Percentiles rank a stretch among this genome's conserved stretches.
These are phyloP conservation scores for Helicoverpa zea DNA, from an alignment of 1,140 invertebrate species.

Conservation along the genomic window DNA sequence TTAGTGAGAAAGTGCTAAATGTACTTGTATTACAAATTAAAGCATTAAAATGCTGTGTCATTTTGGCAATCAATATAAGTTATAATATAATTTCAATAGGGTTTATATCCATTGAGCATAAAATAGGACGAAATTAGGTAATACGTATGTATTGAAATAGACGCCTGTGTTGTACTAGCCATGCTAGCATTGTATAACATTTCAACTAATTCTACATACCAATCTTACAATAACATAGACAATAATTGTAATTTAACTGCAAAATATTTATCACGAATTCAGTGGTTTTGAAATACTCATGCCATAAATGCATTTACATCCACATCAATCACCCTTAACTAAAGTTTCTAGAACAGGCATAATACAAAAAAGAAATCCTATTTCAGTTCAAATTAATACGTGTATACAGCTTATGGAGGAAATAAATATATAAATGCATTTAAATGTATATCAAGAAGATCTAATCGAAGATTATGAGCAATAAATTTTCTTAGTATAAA, in stretches of 20 bases:
- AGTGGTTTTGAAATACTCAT: not conserved
- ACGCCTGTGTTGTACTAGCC: conserved; percentile 14
- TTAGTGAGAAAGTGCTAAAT: conserved; percentile 20
- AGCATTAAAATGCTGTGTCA: conserved; percentile 26
- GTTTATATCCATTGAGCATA: conserved; percentile 45
- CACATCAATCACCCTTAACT: not conserved
- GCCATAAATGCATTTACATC: conserved; percentile 19
- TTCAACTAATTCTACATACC: conserved; percentile 13
- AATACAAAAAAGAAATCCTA: conserved; percentile 26
- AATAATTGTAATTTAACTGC: conserved; percentile 9
- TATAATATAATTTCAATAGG: conserved; percentile 28
- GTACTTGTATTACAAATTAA: conserved; percentile 5
- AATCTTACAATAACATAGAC: conserved; percentile 28
- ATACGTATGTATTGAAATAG: conserved; percentile 31
- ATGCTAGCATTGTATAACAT: conserved; percentile 27
- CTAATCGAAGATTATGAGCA: conserved; percentile 77
- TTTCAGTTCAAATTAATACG: conserved; percentile 22
- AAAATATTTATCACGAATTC: conserved; percentile 13
- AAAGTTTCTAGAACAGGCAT: conserved; percentile 5
- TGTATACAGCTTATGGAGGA: conserved; percentile 15
- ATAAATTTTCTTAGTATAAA: conserved; percentile 75
- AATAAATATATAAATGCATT: conserved; percentile 70
- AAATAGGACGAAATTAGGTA: conserved; percentile 44
- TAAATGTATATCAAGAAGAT: conserved; percentile 58
- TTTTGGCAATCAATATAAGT: conserved; percentile 28